phyloP scores from a whole-genome alignment of 2,888 invertebrate genomes.

The Myathropa florea region DNA sequence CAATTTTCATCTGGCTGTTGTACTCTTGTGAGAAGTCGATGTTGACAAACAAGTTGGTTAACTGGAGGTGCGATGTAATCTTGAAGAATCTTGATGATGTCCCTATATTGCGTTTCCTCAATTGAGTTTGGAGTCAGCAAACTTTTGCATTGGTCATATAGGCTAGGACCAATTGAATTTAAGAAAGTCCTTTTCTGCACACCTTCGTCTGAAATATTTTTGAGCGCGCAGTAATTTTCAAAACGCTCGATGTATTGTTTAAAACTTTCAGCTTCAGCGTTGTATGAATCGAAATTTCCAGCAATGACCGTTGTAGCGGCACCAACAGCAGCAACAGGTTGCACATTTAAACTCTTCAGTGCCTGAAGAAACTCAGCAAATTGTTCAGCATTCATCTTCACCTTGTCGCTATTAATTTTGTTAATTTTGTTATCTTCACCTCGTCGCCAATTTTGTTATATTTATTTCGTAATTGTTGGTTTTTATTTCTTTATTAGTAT shows the following conservation, averaged over 20 bases:
- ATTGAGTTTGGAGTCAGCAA: neutral
- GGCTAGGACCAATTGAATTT: neutral
- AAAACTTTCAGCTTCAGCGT: neutral
- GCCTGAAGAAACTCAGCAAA: no score
- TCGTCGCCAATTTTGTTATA: no score
- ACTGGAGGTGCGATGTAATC: neutral
- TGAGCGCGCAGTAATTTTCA: neutral
- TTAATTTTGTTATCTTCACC: no score
- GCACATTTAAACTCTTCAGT: neutral
- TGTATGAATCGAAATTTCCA: neutral
- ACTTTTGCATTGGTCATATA: neutral
- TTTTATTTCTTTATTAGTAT: no score
- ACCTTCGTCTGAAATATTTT: neutral
- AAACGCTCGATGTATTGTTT: neutral
- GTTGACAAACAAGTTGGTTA: neutral
- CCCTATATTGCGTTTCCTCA: neutral
- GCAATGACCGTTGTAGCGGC: neutral
- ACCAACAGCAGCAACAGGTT: neutral
- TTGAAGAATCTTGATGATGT: neutral
- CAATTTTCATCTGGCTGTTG: neutral
- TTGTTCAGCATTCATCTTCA: no score
- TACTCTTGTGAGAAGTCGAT: slow-evolving; percentile 8
- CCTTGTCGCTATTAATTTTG: no score
- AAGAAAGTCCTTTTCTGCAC: neutral
- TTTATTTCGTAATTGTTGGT: no score